phyloP scores from a whole-genome alignment of 2,797 vertebrate species.

The Xerus rutilus region DNA sequence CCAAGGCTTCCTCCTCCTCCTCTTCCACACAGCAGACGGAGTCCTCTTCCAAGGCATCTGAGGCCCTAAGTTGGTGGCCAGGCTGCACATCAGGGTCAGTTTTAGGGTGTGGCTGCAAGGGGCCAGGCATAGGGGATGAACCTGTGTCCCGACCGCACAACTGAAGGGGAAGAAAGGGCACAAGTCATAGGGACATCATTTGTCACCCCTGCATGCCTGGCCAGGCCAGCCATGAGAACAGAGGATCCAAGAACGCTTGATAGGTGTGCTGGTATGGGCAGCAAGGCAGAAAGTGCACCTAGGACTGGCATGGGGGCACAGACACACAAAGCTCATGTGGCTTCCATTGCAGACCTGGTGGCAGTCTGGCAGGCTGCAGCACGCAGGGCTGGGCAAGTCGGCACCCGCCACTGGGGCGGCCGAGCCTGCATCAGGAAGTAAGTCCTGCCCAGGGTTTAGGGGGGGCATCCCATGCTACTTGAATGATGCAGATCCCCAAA shows the following conservation, averaged over 20 bases:
- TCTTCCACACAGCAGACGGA: slow-evolving; percentile 94
- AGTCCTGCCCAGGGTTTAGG: background rate
- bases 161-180: slow-evolving; percentile 84
- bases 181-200: background rate
- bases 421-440: slow-evolving; percentile 62
- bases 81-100: slow-evolving; percentile 85
- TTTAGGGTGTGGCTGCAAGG: slow-evolving; percentile 81
- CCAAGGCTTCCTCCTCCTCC: slow-evolving; percentile 85
- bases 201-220: background rate
- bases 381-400: slow-evolving; percentile 78
- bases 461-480: slow-evolving; percentile 11
- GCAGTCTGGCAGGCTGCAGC: slow-evolving; percentile 80
- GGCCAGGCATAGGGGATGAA: slow-evolving; percentile 83
- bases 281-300: slow-evolving; percentile 21
- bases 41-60: slow-evolving; percentile 92
- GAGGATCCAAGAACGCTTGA: background rate
- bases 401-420: slow-evolving; percentile 74
- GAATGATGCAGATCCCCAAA: slow-evolving; percentile 28
- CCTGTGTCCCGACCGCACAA: slow-evolving; percentile 91
- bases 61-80: slow-evolving; percentile 86
- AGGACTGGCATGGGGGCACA: slow-evolving; percentile 31
- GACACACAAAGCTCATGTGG: slow-evolving; percentile 69
- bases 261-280: background rate
- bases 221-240: background rate
- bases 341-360: slow-evolving; percentile 66